Evolutionary conservation across 2,888 invertebrate species (phyloP), one percentile per base, ranked within the genome.

Genomic region (Hofmannophila pseudospretella): DNA sequence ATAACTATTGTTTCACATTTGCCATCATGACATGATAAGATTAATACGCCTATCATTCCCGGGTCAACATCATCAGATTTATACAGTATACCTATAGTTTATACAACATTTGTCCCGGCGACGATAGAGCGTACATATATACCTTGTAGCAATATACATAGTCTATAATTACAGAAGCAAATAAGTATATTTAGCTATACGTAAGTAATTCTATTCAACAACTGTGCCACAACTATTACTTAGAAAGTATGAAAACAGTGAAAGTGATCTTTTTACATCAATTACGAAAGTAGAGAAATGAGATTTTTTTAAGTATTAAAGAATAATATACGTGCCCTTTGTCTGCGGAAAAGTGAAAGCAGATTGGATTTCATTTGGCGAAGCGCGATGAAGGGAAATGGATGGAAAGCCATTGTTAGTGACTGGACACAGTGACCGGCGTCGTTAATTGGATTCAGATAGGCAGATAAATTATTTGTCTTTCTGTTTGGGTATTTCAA

Each of bases 301-400:
- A 20, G 19, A 10, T 19, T 32, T 32, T 36, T 34, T 33, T 29
- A 30, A 33, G 29, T 23, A 28, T 12, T 9, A 36, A 30, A 31
- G n/a, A 32, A 33, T 30, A 37, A 38, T 27, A 27, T 20, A 35
- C 37, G 36, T 28, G 35, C 38, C 43, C 43, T 43, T 40, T 43
- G 38, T 39, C 4, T 25, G 33, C 8, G 16, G 16, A 34, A 43
- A 35, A 40, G 43, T 36, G 39, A 39, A 38, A 39, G 38, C 12
- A 8, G 27, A 33, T 23, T 20, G 16, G 11, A 22, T 22, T 34
- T 26, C 27, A 14, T 14, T 13, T 13, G 37, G 27, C 25, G 9
- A 28, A 27, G 22, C 12, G 27, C 34, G 38, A 28, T 28, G 28
- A 34, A 30, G 30, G 31, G 36, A 36, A 36, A 32, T 40, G 11